Percentiles rank a stretch among this genome's conserved stretches.
Evolutionary conservation across 2,113 vertebrate species (phyloP).

Genomic region (Grammomys dolichurus): DNA sequence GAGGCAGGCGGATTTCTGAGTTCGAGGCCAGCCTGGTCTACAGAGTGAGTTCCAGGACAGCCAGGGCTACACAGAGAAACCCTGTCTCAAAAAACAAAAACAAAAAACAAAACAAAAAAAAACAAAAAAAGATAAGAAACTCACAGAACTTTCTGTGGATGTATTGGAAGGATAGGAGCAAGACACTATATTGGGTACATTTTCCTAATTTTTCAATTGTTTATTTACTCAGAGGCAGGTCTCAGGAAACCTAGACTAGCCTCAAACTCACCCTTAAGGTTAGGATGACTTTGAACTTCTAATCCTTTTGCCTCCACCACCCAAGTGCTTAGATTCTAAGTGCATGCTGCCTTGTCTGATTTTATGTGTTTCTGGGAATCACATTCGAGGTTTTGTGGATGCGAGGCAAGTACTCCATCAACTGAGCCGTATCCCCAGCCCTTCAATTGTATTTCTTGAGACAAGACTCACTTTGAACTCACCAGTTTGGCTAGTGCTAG

Average conservation of each 20-base stretch:
- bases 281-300: background rate
- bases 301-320: background rate
- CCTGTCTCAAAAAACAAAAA: too few relatives aligned
- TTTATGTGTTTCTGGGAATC: background rate
- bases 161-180: too few relatives aligned
- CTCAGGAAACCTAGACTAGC: background rate
- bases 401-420: background rate
- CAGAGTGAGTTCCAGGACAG: too few relatives aligned
- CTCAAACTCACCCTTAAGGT: background rate
- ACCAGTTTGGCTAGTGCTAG: background rate
- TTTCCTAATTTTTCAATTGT: background rate
- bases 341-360: background rate
- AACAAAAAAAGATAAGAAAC: background rate
- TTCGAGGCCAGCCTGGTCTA: too few relatives aligned
- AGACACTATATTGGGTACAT: background rate
- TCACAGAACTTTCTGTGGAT: background rate
- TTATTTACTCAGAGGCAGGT: background rate
- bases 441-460: background rate
- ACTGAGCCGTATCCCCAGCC: background rate
- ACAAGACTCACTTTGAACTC: background rate
- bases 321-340: background rate
- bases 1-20: too few relatives aligned
- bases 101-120: too few relatives aligned
- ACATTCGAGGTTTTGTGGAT: background rate
- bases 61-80: too few relatives aligned